A percentile compares a stretch with the other conserved stretches of the same genome.
Evolutionary conservation across 35 echinoderm and acorn worm genomes (phyloP).

Genomic region (Chiridota heheva): DNA sequence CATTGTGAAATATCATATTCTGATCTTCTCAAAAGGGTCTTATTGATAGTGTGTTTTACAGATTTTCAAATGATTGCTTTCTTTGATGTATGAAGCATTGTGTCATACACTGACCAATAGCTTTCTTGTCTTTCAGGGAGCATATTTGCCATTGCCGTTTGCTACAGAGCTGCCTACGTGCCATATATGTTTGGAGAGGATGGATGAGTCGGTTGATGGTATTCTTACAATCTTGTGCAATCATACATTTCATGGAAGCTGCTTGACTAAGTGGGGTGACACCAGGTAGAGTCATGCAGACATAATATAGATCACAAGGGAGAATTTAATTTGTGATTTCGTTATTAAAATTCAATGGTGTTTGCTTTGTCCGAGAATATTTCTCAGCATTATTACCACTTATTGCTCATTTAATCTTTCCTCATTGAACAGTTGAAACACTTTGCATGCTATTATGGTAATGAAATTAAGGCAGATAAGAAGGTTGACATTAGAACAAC

Average conservation of each 20-base stretch:
- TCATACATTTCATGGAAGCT: conserved; percentile 96
- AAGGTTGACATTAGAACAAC: too few relatives aligned
- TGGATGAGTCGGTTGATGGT: conserved; percentile 98
- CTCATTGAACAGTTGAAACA: too few relatives aligned
- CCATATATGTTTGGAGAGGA: conserved; percentile 93
- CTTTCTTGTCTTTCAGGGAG: conserved; percentile 58
- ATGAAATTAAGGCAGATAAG: too few relatives aligned
- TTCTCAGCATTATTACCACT: too few relatives aligned
- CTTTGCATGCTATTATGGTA: too few relatives aligned
- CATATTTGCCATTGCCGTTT: conserved; percentile 71
- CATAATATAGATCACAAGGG: background rate
- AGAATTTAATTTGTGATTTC: too few relatives aligned
- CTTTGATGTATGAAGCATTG: too few relatives aligned
- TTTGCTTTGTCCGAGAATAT: too few relatives aligned
- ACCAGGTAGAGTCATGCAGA: conserved; percentile 89
- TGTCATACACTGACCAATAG: too few relatives aligned
- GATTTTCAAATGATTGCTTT: background rate
- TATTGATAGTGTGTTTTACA: background rate
- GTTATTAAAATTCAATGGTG: too few relatives aligned
- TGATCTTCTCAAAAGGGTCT: background rate
- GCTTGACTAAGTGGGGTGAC: conserved; percentile 94
- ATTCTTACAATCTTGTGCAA: conserved; percentile 98
- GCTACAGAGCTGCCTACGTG: conserved; percentile 93
- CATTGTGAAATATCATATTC: too few relatives aligned
- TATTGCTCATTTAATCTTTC: too few relatives aligned